Evolutionary conservation across 2,113 vertebrate species (phyloP).

Genomic region (Megaceryle torquata): DNA sequence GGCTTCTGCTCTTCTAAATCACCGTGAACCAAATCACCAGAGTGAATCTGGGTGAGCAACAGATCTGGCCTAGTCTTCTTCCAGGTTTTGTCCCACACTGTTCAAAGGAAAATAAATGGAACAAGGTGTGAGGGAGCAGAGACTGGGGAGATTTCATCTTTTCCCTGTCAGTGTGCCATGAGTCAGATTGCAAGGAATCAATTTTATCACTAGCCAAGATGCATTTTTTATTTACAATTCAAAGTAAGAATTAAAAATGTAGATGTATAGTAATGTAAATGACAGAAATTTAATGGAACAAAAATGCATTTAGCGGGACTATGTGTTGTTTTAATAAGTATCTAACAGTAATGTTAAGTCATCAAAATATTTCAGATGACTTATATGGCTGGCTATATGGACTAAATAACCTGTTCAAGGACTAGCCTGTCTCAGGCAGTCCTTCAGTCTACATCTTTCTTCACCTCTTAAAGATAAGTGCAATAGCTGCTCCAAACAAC

Average conservation of each 20-base stretch:
- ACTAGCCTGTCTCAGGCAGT: not conserved
- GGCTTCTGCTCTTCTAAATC: not conserved
- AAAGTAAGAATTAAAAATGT: not conserved
- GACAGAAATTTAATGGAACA: not conserved
- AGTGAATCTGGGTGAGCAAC: not conserved
- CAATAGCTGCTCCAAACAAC: not conserved
- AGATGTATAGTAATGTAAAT: not conserved
- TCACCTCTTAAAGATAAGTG: not conserved
- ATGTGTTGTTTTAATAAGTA: not conserved
- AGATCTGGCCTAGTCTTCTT: not conserved
- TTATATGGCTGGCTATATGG: not conserved
- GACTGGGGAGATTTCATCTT: not conserved
- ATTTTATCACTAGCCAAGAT: not conserved
- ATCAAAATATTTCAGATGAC: not conserved
- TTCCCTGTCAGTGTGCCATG: accelerated
- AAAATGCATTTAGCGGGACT: not conserved
- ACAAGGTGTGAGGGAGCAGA: not conserved
- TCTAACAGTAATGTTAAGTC: not conserved
- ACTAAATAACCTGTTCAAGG: accelerated
- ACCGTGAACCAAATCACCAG: not conserved
- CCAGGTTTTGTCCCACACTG: not conserved
- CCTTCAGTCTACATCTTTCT: not conserved
- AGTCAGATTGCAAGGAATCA: not conserved
- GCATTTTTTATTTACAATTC: not conserved
- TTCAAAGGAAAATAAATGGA: not conserved